phyloP scores from a whole-genome alignment of 2,888 invertebrate genomes.

The Carabus problematicus region DNA sequence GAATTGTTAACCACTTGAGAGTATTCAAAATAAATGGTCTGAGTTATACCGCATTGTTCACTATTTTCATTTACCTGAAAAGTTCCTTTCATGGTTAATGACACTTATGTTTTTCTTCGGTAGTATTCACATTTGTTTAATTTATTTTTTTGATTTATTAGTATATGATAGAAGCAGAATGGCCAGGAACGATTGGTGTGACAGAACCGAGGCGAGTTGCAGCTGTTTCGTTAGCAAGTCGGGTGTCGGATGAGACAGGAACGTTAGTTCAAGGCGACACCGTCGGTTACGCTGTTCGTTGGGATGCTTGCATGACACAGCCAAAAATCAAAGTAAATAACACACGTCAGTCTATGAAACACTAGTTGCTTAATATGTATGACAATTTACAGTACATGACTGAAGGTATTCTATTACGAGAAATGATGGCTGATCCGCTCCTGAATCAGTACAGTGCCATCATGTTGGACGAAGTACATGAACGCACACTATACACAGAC shows the following conservation, averaged over 20 bases:
- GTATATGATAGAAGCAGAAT: constrained; percentile 89
- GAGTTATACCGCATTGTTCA: constrained; percentile 4
- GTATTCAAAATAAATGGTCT: constrained; percentile 21
- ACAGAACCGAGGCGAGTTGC: constrained; percentile 94
- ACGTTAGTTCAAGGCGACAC: constrained; percentile 72
- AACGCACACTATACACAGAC: constrained; percentile 91
- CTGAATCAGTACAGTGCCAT: constrained; percentile 87
- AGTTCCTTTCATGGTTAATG: constrained; percentile 9
- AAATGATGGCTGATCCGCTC: constrained; percentile 94
- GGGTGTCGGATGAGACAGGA: constrained; percentile 89
- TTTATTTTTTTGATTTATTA: constrained; percentile 57
- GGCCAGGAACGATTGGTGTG: constrained; percentile 84
- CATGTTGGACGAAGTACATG: constrained; percentile 95
- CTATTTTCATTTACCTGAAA: not conserved
- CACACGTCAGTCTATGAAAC: not conserved
- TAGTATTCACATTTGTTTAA: not conserved
- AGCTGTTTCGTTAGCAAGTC: constrained; percentile 83
- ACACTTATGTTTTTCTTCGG: constrained; percentile 1
- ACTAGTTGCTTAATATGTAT: not conserved
- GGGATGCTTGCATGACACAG: constrained; percentile 69
- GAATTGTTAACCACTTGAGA: constrained; percentile 18
- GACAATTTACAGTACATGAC: constrained; percentile 83
- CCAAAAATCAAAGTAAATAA: constrained; percentile 76
- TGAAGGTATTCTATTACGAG: constrained; percentile 91
- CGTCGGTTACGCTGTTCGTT: constrained; percentile 89